Base-by-base conservation (phyloP, 1,140 invertebrate genomes). In the Physella acuta region DNA sequence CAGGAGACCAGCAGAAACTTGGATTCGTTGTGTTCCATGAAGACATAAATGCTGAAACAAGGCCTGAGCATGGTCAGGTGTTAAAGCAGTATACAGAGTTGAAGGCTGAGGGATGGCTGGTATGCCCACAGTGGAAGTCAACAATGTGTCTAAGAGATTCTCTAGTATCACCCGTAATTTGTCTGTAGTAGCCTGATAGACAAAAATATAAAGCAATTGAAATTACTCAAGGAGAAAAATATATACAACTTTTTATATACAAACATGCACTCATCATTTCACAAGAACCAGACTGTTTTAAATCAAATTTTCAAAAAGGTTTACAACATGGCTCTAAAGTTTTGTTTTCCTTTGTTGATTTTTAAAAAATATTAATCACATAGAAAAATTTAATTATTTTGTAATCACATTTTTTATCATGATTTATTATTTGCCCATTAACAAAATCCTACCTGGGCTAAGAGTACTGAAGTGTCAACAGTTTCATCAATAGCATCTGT, bases 111-210 rank as follows among this genome's bases (percentile, higher is more conserved):
- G 77, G 30, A 81, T 77, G 88, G 91, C 74, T 89, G 91, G 74
- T 26, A 79, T 77, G 58, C 76, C 59, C 63, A 77, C 79, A 2
- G 82, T 84, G 37, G 85, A 79, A 62, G 84, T 82, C 52, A 93
- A 84, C 4, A 95, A 83, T 64, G 92, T 90, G 78, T 94, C 93
- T 1, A 94, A 87, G 20, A 94, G 79, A 73, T 90, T 90, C 84
- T 94, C 92, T 3, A 90, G 89, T 0, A 95, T 88, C 30, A 92
- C 88, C 36, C 73, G 68, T 52, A 74, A 73, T 53, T 75, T 77
- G 72, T 76, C 76, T 56, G 67, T 84, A 69, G 44, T 79, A 14
- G 65, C 68, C 68, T 68, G 77, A 67, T 70, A 3, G 26, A n/a
- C 37, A 65, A 26, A 39, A 62, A 44, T n/a, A n/a, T n/a, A n/a